These are phyloP conservation scores for Drosophila ogumai DNA, from an alignment of 1,140 invertebrate genomes.

Conservation along the genomic window DNA sequence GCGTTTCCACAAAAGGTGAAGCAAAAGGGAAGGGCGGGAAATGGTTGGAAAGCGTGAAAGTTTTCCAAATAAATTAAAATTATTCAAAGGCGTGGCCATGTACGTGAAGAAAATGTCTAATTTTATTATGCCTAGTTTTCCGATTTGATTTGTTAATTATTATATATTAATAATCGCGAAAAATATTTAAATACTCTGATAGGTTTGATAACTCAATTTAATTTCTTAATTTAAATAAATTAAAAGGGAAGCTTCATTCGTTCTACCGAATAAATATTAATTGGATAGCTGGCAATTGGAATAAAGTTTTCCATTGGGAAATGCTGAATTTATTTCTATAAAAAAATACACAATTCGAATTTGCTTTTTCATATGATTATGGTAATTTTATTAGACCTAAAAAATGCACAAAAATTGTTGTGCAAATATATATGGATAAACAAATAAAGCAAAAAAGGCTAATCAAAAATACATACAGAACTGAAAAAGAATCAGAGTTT, in stretches of 20 bases:
- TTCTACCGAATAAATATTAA: not conserved
- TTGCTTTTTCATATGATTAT: slow-evolving; percentile 8
- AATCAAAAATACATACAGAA: slow-evolving; percentile 11
- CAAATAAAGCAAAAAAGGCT: slow-evolving; percentile 2
- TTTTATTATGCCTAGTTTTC: not conserved
- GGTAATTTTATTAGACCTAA: slow-evolving; percentile 9
- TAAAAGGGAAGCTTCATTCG: not conserved
- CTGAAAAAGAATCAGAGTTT: not conserved
- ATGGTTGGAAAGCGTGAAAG: slow-evolving; percentile 46
- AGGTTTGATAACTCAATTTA: not conserved
- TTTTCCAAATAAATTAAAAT: slow-evolving; percentile 46
- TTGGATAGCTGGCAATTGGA: not conserved
- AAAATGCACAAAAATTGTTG: not conserved
- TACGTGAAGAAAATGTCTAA: not conserved
- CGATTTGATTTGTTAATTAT: not conserved
- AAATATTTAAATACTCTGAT: not conserved
- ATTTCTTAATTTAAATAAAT: not conserved
- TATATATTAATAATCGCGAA: not conserved
- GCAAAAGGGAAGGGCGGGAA: slow-evolving; percentile 6
- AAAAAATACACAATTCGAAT: not conserved
- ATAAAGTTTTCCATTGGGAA: not conserved
- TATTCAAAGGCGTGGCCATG: slow-evolving; percentile 1
- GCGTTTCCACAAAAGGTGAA: slow-evolving; percentile 22
- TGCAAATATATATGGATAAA: slow-evolving; percentile 1
- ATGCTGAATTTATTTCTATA: not conserved